Evolutionary conservation across 2,888 invertebrate genomes (phyloP).

Genomic region (Meta bourneti): DNA sequence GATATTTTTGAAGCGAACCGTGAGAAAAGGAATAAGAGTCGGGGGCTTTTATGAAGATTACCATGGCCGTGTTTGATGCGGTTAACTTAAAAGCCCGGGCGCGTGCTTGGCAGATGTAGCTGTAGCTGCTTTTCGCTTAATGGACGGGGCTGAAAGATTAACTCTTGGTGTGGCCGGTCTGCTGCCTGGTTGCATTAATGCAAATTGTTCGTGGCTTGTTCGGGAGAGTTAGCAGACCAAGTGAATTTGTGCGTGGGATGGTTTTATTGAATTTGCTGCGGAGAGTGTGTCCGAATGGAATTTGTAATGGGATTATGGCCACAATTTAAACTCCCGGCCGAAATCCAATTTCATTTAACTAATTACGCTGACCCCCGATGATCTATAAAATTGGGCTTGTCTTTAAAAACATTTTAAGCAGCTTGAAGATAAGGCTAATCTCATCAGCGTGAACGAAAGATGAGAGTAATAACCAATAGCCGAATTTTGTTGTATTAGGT

Average conservation of each 20-base stretch:
- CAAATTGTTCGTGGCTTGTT: slow-evolving; percentile 64
- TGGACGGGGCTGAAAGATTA: slow-evolving; percentile 73
- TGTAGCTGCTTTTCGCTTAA: slow-evolving; percentile 48
- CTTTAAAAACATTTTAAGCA: no score
- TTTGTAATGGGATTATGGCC: slow-evolving; percentile 28
- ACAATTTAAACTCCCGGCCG: slow-evolving; percentile 1
- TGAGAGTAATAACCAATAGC: not conserved
- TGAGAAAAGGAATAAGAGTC: slow-evolving; percentile 26
- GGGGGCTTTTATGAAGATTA: slow-evolving; percentile 74
- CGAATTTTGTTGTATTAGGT: not conserved
- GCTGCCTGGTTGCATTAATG: slow-evolving; percentile 63
- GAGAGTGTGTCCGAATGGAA: slow-evolving; percentile 13
- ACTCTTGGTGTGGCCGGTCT: slow-evolving; percentile 60
- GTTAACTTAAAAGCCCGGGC: slow-evolving; percentile 56
- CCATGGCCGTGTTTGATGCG: slow-evolving; percentile 50
- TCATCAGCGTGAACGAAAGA: not conserved
- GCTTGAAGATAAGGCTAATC: not conserved
- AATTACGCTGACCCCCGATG: not conserved
- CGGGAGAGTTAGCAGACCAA: slow-evolving; percentile 37
- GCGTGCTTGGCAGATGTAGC: slow-evolving; percentile 29
- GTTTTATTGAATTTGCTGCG: slow-evolving; percentile 53
- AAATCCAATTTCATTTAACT: not conserved
- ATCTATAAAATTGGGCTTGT: not conserved
- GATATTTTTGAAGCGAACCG: slow-evolving; percentile 67
- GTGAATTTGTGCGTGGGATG: not conserved